Evolutionary conservation across 2,797 vertebrate genomes (phyloP), one percentile per base, ranked within the genome.

Genomic region (Scolopax bukidnonensis): DNA sequence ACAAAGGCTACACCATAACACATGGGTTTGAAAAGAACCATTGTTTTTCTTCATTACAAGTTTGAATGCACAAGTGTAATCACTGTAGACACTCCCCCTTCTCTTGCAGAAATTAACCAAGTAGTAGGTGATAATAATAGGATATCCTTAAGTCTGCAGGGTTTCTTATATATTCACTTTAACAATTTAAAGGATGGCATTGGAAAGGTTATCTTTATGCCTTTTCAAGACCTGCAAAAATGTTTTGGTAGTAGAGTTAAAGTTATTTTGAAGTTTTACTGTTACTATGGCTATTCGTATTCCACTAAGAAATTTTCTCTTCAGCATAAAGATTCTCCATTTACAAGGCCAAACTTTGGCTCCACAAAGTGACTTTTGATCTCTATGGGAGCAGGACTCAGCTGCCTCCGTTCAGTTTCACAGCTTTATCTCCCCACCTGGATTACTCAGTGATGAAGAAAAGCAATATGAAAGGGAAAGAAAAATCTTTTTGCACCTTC

Each of bases 111-210:
- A 13, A 43, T 45, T 69, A 60, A 28, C 7, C 6, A 32, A n/a
- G 21, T 21, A 15, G 1, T 32, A 5, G 9, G 30, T 38, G 12
- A 11, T 64, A 78, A 92, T 51, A 57, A 47, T 0, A 40, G 0
- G 15, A 24, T 18, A 77, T 12, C 8, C 5, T 61, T 32, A 70
- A 27, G 13, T 40, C 9, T 73, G 33, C 18, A 10, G 6, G 33
- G 60, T 33, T 50, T 69, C 23, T 32, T 47, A 30, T 3, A 38
- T 24, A 53, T 2, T 75, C 23, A 79, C 0, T 1, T 41, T 48
- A 73, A 3, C 48, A 57, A 28, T 40, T 64, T 27, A 36, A 71
- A 67, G 30, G 16, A 60, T 30, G 21, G 11, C 24, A 71, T 7
- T 60, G 17, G n/a, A 81, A 88, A 76, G 11, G 9, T 3, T 17